Evolutionary conservation across 2,797 vertebrate genomes (phyloP), one percentile per base, ranked within the genome.

Genomic region (Ciconia nigra): DNA sequence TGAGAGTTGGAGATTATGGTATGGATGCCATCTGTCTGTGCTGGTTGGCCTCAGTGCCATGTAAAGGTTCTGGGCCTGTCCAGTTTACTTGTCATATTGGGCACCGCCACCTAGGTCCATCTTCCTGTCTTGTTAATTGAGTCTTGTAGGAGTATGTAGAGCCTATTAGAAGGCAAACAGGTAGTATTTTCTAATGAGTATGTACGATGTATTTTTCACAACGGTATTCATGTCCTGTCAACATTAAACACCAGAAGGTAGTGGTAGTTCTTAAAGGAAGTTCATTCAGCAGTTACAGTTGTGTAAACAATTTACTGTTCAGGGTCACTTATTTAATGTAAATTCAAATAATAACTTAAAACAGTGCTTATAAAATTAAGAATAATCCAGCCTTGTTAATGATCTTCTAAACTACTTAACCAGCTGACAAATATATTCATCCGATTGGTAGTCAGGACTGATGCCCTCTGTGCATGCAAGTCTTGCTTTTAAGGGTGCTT

Each of bases 401-500:
- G 39, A 71, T 70, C 29, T 86, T 73, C 29, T 66, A 42, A 94
- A 39, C 39, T 83, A 37, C 73, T 95, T 94, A 84, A 93, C n/a
- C 62, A 84, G n/a, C 59, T 83, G 74, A 70, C 70, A 88, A 62
- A 89, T 83, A 41, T 73, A 44, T 93, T 83, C 33, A 80, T 71
- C 46, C 39, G 31, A 9, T 57, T 86, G 61, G 31, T 86, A 93
- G 76, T 87, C 52, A 58, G 62, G 46, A 65, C 69, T 66, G 39
- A 77, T 93, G 87, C 42, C 72, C 65, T 81, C 47, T 72, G 55
- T 67, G 37, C 26, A 12, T 59, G 21, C 15, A 82, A 70, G 63
- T 63, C 83, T 51, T 89, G 49, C 47, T 89, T 92, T 85, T 87
- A 91, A 89, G 93, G 41, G 71, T 83, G 46, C 88, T 97, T 92